A percentile compares a stretch with the other conserved stretches of the same genome.
Conservation (phyloP, 2,888 invertebrate species). For the Pristionchus japonicus region DNA sequence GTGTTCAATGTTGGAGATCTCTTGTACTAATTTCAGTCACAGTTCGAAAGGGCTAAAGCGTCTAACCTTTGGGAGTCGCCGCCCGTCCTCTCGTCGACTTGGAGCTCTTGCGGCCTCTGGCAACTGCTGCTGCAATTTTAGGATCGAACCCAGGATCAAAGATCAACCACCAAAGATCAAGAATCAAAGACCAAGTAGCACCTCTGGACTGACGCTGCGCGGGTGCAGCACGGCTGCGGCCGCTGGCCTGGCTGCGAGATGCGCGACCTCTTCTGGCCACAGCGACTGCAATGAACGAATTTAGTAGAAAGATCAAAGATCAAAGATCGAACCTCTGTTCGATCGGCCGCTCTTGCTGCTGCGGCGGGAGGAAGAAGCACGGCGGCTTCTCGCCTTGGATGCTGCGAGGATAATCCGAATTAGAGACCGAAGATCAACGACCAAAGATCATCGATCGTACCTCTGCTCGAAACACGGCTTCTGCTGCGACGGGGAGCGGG, state of each 20-base stretch:
- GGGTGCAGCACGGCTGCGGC: not conserved
- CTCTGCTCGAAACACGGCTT: too few species aligned
- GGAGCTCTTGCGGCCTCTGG: not conserved
- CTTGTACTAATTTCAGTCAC: not conserved
- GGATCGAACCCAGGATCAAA: not conserved
- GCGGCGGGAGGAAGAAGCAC: not conserved
- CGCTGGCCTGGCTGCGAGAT: not conserved
- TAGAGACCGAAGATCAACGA: not conserved
- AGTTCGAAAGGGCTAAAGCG: too few species aligned
- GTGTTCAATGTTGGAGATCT: not conserved
- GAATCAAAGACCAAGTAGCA: not conserved
- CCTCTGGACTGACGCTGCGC: not conserved
- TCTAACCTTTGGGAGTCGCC: not conserved
- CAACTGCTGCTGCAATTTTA: not conserved
- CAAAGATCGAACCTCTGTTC: not conserved
- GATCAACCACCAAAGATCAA: too few species aligned
- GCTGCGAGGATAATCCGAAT: not conserved
- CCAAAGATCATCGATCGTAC: too few species aligned
- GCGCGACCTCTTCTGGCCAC: not conserved
- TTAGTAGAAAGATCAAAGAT: not conserved
- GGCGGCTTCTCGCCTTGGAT: too few species aligned
- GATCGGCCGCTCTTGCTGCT: not conserved
- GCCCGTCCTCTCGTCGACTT: not conserved
- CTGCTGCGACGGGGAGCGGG: too few species aligned
- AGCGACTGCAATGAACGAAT: too few species aligned